phyloP scores from a whole-genome alignment of 2,797 vertebrate genomes.

The Xerus rutilus region DNA sequence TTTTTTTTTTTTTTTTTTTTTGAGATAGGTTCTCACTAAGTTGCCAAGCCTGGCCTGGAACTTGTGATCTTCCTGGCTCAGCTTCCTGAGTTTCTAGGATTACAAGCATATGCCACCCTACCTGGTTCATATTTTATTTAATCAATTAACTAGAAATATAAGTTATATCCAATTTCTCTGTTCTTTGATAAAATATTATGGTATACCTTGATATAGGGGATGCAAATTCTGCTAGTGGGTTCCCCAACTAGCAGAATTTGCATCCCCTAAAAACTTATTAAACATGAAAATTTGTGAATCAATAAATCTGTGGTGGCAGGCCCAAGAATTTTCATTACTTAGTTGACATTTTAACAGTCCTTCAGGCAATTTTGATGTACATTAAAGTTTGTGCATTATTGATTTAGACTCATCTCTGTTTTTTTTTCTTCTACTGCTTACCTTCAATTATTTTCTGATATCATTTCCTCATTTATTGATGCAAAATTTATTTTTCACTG shows the following conservation, averaged over 20 bases:
- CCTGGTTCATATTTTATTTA: not conserved
- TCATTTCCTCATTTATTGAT: constrained; percentile 19
- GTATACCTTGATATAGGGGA: not conserved
- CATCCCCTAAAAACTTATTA: not conserved
- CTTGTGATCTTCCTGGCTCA: too few species aligned
- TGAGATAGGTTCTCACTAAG: too few species aligned
- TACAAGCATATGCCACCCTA: too few species aligned
- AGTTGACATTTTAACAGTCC: not conserved
- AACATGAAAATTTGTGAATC: constrained; percentile 5
- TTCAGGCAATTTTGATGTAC: not conserved
- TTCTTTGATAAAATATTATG: not conserved
- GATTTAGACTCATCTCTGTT: constrained; percentile 3
- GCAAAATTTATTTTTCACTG: not conserved
- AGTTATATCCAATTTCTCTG: not conserved
- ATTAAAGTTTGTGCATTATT: not conserved
- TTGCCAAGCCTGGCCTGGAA: too few species aligned
- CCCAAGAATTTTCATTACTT: not conserved
- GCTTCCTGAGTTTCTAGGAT: too few species aligned
- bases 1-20: too few species aligned
- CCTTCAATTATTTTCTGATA: not conserved
- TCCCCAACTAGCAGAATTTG: not conserved
- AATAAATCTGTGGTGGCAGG: not conserved
- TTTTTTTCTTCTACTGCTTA: not conserved
- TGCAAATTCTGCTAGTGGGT: not conserved
- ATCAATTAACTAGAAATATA: not conserved